Evolutionary conservation across 2,113 vertebrate genomes (phyloP).

Genomic region (Eleginops maclovinus): DNA sequence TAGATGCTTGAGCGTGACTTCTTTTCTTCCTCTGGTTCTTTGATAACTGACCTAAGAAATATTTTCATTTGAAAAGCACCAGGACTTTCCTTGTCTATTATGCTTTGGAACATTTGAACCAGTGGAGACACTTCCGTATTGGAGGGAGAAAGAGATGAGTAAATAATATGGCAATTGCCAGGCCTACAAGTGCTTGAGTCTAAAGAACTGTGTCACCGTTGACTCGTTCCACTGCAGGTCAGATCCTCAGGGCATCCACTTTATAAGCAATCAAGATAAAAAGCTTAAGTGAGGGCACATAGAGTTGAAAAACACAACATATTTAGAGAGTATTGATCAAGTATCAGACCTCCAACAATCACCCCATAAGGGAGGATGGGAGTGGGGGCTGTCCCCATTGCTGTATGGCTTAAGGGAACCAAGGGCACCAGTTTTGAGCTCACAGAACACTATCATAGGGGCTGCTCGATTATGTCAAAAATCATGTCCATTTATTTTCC

Average conservation of each 20-base stretch:
- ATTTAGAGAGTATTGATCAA: conserved; percentile 58
- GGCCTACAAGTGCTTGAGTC: conserved; percentile 35
- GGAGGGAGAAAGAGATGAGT: conserved; percentile 19
- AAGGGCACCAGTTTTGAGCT: conserved; percentile 9
- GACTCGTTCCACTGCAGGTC: conserved; percentile 43
- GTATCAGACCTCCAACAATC: conserved; percentile 44
- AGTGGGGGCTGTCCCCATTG: conserved; percentile 11
- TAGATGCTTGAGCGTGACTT: neutral
- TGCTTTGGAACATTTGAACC: neutral
- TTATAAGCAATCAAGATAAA: conserved; percentile 69
- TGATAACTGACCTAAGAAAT: neutral
- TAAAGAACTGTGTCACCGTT: conserved; percentile 9
- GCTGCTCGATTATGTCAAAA: no score
- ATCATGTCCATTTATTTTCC: no score
- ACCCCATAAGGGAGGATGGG: conserved; percentile 5
- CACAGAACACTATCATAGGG: neutral
- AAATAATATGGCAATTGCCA: conserved; percentile 43
- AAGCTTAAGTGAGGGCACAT: conserved; percentile 49
- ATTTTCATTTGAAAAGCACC: conserved; percentile 8
- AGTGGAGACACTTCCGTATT: conserved; percentile 13
- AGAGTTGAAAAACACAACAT: conserved; percentile 66
- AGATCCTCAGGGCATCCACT: conserved; percentile 40
- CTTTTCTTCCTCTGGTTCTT: conserved; percentile 1
- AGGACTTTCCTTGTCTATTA: neutral
- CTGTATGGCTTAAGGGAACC: conserved; percentile 21